Evolutionary conservation across 2,113 vertebrate genomes (phyloP).

Genomic region (Dunckerocampus dactyliophorus): DNA sequence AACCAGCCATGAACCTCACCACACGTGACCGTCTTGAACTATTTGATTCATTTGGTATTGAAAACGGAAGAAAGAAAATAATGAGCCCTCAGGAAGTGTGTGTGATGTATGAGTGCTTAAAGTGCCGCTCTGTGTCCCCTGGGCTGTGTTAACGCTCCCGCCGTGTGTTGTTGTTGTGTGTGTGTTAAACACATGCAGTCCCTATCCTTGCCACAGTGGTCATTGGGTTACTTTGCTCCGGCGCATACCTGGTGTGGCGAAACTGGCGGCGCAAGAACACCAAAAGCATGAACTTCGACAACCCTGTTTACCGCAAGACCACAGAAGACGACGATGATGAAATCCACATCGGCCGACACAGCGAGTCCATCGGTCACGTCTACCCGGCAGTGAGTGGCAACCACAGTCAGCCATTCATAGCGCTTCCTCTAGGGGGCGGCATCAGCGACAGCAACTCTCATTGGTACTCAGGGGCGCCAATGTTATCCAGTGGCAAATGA

Average conservation of each 20-base stretch:
- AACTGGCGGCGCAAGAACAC: conserved; percentile 98
- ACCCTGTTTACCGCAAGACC: conserved; percentile 97
- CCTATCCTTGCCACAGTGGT: conserved; percentile 85
- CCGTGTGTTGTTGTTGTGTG: conserved; percentile 74
- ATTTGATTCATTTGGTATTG: no score
- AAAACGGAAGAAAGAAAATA: conserved; percentile 21
- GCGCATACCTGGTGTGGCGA: conserved; percentile 95
- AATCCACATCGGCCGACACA: conserved; percentile 90
- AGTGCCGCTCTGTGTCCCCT: conserved; percentile 69
- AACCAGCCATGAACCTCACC: no score
- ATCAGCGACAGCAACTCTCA: conserved; percentile 74
- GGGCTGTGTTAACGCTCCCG: conserved; percentile 78
- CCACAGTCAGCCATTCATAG: conserved; percentile 72
- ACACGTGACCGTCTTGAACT: no score
- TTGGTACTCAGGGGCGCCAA: conserved; percentile 75
- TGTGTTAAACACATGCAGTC: conserved; percentile 81
- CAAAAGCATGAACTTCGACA: conserved; percentile 99
- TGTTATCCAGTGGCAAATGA: conserved; percentile 72
- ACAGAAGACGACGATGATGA: conserved; percentile 95
- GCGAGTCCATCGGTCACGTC: conserved; percentile 89
- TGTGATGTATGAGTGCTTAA: conserved; percentile 51
- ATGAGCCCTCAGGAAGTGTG: conserved; percentile 42
- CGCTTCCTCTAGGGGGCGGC: conserved; percentile 71
- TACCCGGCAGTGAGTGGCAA: conserved; percentile 92
- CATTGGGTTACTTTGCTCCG: conserved; percentile 85